Conservation (phyloP, 2,113 vertebrate genomes). For the Lycaon pictus region DNA sequence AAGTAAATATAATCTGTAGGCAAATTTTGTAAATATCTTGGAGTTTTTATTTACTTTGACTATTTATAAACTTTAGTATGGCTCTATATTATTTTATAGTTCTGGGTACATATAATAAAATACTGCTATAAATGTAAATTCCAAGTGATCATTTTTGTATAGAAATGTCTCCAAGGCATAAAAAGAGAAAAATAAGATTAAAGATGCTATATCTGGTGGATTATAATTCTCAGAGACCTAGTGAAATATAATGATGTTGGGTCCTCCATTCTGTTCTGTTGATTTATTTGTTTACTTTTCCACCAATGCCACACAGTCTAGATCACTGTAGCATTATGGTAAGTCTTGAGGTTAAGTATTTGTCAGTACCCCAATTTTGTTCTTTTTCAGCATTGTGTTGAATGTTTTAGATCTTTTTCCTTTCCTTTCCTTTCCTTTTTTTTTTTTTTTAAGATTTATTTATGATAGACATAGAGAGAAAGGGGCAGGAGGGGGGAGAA, state of each 20-base stretch:
- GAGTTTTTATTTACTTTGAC: background rate
- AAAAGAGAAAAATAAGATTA: background rate
- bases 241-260: background rate
- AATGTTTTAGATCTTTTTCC: fast-evolving
- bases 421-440: background rate
- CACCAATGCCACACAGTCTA: background rate
- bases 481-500: too few relatives aligned
- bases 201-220: background rate
- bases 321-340: background rate
- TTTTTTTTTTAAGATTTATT: too few relatives aligned
- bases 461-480: too few relatives aligned
- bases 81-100: too few relatives aligned
- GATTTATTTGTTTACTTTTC: background rate
- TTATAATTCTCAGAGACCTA: background rate
- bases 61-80: background rate
- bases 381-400: background rate
- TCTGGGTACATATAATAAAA: too few relatives aligned
- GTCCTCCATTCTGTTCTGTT: fast-evolving
- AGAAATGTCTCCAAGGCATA: background rate
- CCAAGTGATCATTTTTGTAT: background rate
- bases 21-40: background rate
- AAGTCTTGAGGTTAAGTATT: background rate
- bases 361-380: background rate
- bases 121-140: background rate
- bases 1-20: background rate